Percentiles rank a stretch among this genome's conserved stretches.
phyloP scores from a whole-genome alignment of 2,113 vertebrate species.

The Gracilinanus agilis region DNA sequence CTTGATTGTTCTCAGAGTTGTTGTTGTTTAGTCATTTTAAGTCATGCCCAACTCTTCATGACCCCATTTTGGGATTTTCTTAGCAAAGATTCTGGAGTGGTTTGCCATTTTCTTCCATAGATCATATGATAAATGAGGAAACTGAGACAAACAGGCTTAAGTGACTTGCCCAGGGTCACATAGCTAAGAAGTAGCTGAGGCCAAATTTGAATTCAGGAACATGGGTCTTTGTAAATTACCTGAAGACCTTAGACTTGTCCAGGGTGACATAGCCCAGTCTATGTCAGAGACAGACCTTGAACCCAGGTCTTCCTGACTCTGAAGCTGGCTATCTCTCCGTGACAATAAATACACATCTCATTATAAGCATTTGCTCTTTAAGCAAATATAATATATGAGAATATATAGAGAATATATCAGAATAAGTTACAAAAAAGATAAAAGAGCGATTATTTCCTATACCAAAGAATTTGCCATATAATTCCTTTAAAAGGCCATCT shows the following conservation, averaged over 20 bases:
- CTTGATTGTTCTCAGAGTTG: neutral
- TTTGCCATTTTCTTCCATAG: neutral
- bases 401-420: neutral
- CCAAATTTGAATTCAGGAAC: neutral
- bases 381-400: slow-evolving; percentile 46
- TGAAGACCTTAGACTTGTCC: neutral
- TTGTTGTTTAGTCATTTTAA: neutral
- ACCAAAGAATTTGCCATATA: neutral
- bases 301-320: too few relatives aligned
- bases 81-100: neutral
- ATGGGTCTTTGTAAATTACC: neutral
- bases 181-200: neutral
- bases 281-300: too few relatives aligned
- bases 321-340: neutral
- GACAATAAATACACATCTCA: neutral
- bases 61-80: neutral
- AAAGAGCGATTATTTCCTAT: slow-evolving; percentile 11
- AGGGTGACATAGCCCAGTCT: neutral
- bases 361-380: neutral
- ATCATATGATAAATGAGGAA: neutral
- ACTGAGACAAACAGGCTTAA: neutral
- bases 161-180: neutral
- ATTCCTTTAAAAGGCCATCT: slow-evolving; percentile 20
- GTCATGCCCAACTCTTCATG: neutral
- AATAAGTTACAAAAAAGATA: neutral